phyloP scores from a whole-genome alignment of 2,888 invertebrate species.

The Caenorhabditis zanzibari region DNA sequence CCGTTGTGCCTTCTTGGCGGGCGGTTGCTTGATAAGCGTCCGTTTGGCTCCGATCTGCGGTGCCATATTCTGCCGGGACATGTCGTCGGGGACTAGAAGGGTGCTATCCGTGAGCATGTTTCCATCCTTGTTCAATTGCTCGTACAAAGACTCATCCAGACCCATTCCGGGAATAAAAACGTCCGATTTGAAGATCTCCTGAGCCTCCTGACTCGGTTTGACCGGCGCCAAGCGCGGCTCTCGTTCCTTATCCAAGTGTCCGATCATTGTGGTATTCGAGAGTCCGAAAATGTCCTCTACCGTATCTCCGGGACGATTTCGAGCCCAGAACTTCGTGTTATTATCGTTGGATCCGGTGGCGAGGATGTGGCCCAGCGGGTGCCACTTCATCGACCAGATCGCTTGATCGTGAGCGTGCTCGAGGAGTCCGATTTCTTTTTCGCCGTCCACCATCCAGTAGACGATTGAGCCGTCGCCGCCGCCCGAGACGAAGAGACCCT shows the following conservation, averaged over 20 bases:
- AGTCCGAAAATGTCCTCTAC: conserved; percentile 96
- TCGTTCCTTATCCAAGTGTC: conserved; percentile 75
- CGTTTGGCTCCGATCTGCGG: conserved; percentile 73
- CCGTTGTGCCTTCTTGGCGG: conserved; percentile 82
- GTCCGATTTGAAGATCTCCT: conserved; percentile 18
- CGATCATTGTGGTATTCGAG: conserved; percentile 71
- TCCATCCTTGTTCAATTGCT: conserved; percentile 66
- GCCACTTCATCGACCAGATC: conserved; percentile 99
- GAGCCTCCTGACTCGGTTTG: conserved; percentile 56
- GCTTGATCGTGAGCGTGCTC: conserved; percentile 95
- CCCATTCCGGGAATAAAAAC: conserved; percentile 92
- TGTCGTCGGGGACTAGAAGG: conserved; percentile 72
- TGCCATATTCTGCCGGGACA: conserved; percentile 63
- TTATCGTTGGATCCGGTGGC: conserved; percentile 99
- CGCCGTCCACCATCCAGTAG: conserved; percentile 95
- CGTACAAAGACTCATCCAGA: conserved; percentile 94
- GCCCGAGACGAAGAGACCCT: conserved; percentile 96
- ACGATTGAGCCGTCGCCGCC: conserved; percentile 98
- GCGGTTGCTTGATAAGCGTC: conserved; percentile 83
- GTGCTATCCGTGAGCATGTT: conserved; percentile 29
- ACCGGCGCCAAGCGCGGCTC: conserved; percentile 63
- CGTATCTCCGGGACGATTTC: conserved; percentile 97
- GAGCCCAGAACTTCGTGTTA: conserved; percentile 97
- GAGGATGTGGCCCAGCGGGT: conserved; percentile 97
- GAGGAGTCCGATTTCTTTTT: conserved; percentile 94